Base-by-base conservation (phyloP, 2,888 invertebrate species). In the Tetrapedia diversipes region DNA sequence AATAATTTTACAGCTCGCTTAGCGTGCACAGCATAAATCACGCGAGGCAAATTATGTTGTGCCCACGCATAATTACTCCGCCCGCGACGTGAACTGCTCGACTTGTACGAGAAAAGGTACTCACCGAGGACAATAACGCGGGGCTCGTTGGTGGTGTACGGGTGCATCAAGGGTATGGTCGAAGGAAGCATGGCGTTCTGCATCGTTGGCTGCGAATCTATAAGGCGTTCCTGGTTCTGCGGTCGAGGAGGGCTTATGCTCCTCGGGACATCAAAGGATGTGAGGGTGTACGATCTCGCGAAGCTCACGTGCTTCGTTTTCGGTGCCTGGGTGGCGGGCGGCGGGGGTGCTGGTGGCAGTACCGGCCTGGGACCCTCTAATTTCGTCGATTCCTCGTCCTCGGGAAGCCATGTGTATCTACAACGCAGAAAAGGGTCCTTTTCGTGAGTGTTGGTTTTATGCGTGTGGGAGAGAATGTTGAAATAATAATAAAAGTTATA, bases 281-380 rank as follows among this genome's bases (percentile, higher is more conserved):
- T 96, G 82, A 97, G 92, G 0, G 97, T 97, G 90, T 97, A 96
- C 4, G 97, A 97, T 70, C 97, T 94, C 56, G 97, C 97, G 89
- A 98, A 98, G 86, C 97, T 97, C 41, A 98, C 98, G 91, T 98
- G 98, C 91, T 98, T 98, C 80, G 96, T 95, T 91, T 96, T 96
- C 84, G 95, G 94, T 77, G 94, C 94, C 86, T 95, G 94, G 85
- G 94, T 93, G 88, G 94, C 83, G 93, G 94, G 88, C 93, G 94
- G 90, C 93, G 94, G 90, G 93, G 93, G 93, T 1, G 78, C 84
- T 11, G 90, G 81, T 27, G 90, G 86, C 74, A 91, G 76, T 29
- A 92, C 88, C 53, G 91, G 86, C 92, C 94, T 93, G 88, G 95
- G 95, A 92, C 95, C 94, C 88, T 95, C 96, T 94, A 96, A 94